Evolutionary conservation across 2,888 invertebrate genomes (phyloP), one percentile per base, ranked within the genome.

Genomic region (Bembecia ichneumoniformis): DNA sequence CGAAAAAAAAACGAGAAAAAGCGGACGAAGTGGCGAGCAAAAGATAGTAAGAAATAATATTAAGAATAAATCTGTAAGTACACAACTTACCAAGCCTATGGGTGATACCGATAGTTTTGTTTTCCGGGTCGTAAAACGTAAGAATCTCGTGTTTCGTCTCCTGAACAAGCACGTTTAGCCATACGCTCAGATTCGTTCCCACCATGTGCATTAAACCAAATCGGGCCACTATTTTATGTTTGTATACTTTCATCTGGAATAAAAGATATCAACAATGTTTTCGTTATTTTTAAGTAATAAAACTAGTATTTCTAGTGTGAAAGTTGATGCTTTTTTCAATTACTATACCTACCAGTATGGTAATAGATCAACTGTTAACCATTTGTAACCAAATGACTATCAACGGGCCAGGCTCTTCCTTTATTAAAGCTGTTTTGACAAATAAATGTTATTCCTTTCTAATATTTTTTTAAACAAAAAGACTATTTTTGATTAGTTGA

Each of bases 131-230:
- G 78, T 96, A 95, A 77, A 96, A 95, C 1, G 95, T 95, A 46
- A 96, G 89, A 58, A 97, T 96, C 82, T 97, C 97, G 74, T 97
- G 97, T 74, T 97, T 96, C 0, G 97, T 97, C 82, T 98, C 98
- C 78, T 96, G 95, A 3, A 98, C 94, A 20, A 98, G 89, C 0
- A 97, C 97, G 71, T 96, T 95, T 43, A 98, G 88, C 99, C 99
- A 99, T 14, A 98, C 97, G 59, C 98, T 98, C 48, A 99, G 84
- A 82, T 99, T 99, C 10, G 98, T 98, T 17, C 98, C 98, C 51
- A 99, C 95, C 96, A 99, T 96, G 77, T 99, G 99, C 98, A 99
- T 98, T 52, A 98, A 88, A 1, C 99, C 99, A 66, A 99, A 97
- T 55, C 97, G 90, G 0, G 98, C 97, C 52, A 97, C 91, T 55